Evolutionary conservation across 2,113 vertebrate species (phyloP).

Genomic region (Barbus barbus): DNA sequence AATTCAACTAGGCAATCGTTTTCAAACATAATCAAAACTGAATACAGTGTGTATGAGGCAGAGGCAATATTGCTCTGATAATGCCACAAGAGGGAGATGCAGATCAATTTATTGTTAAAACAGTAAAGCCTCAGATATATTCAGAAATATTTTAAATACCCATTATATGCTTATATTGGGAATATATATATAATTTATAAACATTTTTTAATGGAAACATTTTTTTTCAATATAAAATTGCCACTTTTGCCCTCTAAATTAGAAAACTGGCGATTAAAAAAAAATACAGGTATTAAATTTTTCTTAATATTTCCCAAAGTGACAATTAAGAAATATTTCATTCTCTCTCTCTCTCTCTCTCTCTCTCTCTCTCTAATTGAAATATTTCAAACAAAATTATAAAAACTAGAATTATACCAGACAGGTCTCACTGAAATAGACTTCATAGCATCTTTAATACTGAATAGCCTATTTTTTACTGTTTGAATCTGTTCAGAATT

Average conservation of each 20-base stretch:
- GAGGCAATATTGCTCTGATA: background rate
- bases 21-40: too few species aligned
- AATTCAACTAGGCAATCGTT: too few species aligned
- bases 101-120: background rate
- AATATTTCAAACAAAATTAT: background rate
- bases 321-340: too few species aligned
- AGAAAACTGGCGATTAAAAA: too few species aligned
- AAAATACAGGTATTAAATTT: too few species aligned
- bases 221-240: background rate
- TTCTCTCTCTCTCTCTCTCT: background rate
- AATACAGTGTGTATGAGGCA: background rate
- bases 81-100: slow-evolving; percentile 45
- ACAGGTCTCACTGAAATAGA: background rate
- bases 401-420: background rate
- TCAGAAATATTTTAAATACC: background rate
- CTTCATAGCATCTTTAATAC: background rate
- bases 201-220: too few species aligned
- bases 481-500: background rate
- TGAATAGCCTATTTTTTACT: background rate
- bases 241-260: background rate
- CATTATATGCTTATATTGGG: too few species aligned
- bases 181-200: too few species aligned
- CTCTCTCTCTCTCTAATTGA: background rate
- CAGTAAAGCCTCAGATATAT: background rate
- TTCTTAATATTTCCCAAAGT: background rate